Base-by-base conservation (phyloP, 2,113 vertebrate genomes). In the Mandrillus leucophaeus region DNA sequence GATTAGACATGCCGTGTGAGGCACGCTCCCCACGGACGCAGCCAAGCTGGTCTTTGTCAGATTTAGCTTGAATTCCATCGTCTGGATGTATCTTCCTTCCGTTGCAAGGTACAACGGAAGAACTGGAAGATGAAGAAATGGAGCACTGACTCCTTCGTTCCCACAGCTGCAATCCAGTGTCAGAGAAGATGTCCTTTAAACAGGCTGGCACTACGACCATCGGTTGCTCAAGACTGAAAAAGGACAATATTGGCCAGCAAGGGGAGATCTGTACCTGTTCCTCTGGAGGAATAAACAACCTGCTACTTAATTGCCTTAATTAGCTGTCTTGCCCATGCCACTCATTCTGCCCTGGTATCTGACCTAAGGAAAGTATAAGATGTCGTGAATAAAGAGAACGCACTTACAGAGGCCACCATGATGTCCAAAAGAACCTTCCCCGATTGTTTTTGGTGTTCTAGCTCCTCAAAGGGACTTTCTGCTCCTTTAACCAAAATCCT, bases 1-100 rank as follows among this genome's bases (percentile, higher is more conserved):
- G 32, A 7, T 1, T 1, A 2, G 59, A 18, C 2, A 6, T 6
- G 30, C 64, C 1, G 0, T 0, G 3, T 1, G 3, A 17, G 30
- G 18, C 17, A 10, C 5, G 30, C 14, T 38, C 23, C 0, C 17
- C 2, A 0, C 1, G 2, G 13, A 2, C 14, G 5, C 0, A 4
- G 20, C 84, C 55, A 2, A 40, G 79, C 35, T 22, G 1, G 0
- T 38, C 57, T 35, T 30, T 4, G 25, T n/a, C 12, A 6, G 18
- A 2, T 14, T 25, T 1, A 1, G 10, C 59, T 40, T 45, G 18
- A 18, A 0, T 3, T 5, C 48, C 40, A 0, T 1, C 1, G 27
- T 57, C 89, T 48, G 17, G 35, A 22, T 32, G 8, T 59, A 1
- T n/a, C 66, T 25, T 18, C 66, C 55, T 12, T 61, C 30, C n/a